A percentile compares a stretch with the other conserved stretches of the same genome.
Conservation (phyloP, 2,113 vertebrate species). For the Indicator indicator region DNA sequence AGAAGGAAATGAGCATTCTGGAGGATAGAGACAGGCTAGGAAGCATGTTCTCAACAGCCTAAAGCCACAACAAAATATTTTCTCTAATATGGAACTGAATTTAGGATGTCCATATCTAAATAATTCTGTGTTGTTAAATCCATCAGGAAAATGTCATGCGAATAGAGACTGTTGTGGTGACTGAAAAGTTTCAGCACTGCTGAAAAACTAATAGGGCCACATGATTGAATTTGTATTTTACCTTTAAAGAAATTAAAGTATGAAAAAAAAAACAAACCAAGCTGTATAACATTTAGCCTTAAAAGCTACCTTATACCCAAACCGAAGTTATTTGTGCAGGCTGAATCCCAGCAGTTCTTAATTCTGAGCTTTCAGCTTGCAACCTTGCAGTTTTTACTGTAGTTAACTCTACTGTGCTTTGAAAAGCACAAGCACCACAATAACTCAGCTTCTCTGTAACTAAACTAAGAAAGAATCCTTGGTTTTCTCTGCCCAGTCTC, state of each 20-base stretch:
- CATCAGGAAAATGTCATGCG: background rate
- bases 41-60: background rate
- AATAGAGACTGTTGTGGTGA: background rate
- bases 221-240: background rate
- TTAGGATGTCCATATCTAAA: background rate
- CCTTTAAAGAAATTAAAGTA: background rate
- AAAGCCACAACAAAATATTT: background rate
- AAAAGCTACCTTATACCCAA: background rate
- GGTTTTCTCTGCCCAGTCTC: background rate
- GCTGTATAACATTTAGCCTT: background rate
- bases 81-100: background rate
- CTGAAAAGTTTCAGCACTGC: background rate
- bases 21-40: background rate
- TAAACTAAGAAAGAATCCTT: background rate
- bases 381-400: background rate
- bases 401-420: background rate
- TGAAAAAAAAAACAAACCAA: background rate
- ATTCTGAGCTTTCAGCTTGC: background rate
- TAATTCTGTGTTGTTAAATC: background rate
- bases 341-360: background rate
- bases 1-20: background rate
- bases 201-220: background rate
- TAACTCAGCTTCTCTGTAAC: background rate
- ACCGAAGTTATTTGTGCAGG: background rate
- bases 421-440: background rate